Evolutionary conservation across 2,113 vertebrate genomes (phyloP), one percentile per base, ranked within the genome.

Genomic region (Pica pica): DNA sequence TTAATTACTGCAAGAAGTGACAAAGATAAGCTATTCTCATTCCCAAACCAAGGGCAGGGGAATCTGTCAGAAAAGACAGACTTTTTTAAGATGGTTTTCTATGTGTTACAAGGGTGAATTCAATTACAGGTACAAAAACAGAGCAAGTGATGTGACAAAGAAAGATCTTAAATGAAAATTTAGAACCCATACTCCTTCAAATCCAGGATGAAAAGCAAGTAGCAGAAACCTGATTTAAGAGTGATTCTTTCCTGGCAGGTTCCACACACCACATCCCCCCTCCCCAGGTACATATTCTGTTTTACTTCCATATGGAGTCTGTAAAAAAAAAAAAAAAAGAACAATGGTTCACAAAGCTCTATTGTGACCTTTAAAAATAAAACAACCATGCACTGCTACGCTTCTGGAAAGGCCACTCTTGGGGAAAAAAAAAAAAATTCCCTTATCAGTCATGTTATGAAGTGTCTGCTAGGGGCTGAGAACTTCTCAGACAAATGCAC

Each of bases 331-430:
- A 65, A 28, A 73, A 46, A 27, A 22, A 68, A 31, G 5, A 21
- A 59, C 49, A 68, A n/a, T 57, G 18, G 73, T 59, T 88, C 85
- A 90, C 87, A 96, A 93, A 85, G 63, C 56, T 95, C 89, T 90
- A 31, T 55, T 89, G 79, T 95, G 96, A 89, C 79, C 87, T 97
- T 96, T 46, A 77, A 94, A 96, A 97, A 95, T 63, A 86, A 89
- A 96, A 86, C 28, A 90, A 79, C 56, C 15, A 3, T 79, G 63
- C 44, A 69, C 47, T 95, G 35, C 91, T 83, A 69, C 26, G 47
- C 78, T 92, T 79, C 87, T 94, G 91, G 57, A 94, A 94, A 93
- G 74, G 80, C 83, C 41, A 41, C 90, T 83, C 33, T 1, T 67
- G 55, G 24, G 41, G 15, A 60, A 69, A 64, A 85, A 17, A 60